These are phyloP conservation scores for Epistrophe eligans DNA, from an alignment of 2,888 invertebrate genomes.

Conservation along the genomic window DNA sequence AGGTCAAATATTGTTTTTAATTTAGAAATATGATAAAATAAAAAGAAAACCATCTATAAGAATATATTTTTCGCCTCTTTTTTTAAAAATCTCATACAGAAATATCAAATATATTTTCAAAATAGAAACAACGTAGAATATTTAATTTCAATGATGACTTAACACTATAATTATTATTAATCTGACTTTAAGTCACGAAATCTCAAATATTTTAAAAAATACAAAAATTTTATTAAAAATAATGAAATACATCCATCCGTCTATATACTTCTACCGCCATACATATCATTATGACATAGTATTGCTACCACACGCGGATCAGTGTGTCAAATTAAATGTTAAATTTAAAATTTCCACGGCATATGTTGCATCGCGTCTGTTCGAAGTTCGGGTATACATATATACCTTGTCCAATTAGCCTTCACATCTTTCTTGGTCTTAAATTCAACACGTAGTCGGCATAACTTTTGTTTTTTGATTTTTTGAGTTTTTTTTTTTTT, in stretches of 20 bases:
- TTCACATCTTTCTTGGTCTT: slow-evolving; percentile 42
- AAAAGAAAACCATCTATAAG: too few relatives aligned
- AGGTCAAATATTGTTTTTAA: too few relatives aligned
- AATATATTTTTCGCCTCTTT: too few relatives aligned
- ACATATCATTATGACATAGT: background rate
- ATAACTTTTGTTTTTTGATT: slow-evolving; percentile 10
- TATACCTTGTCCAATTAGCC: slow-evolving; percentile 65
- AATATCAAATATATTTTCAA: too few relatives aligned
- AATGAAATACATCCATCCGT: background rate
- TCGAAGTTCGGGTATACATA: background rate
- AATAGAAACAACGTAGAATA: too few relatives aligned
- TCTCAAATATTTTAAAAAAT: background rate
- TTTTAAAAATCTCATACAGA: too few relatives aligned
- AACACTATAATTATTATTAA: too few relatives aligned
- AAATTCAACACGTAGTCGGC: slow-evolving; percentile 53
- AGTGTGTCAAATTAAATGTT: slow-evolving; percentile 61
- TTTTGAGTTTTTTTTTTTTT: background rate
- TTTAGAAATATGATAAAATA: too few relatives aligned
- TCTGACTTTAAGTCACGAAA: background rate
- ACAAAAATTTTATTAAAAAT: background rate
- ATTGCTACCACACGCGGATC: slow-evolving; percentile 7
- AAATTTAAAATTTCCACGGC: slow-evolving; percentile 53
- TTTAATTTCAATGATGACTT: too few relatives aligned
- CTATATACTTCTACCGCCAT: too few relatives aligned
- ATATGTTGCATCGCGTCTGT: slow-evolving; percentile 46